Conservation (phyloP, 2,113 vertebrate species). For the Agapornis roseicollis region DNA sequence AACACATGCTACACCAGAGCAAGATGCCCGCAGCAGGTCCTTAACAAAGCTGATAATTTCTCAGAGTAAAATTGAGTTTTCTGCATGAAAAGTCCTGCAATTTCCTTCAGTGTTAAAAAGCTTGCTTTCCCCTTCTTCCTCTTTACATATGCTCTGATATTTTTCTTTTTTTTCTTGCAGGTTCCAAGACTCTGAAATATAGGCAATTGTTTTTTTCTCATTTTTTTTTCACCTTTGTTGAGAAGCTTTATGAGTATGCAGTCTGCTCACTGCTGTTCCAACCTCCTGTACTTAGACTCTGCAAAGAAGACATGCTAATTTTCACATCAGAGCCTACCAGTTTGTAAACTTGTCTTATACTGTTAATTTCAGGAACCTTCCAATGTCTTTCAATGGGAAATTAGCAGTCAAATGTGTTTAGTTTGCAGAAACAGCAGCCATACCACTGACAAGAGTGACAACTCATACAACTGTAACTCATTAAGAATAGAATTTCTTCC, state of each 20-base stretch:
- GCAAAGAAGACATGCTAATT: conserved; percentile 49
- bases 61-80: conserved; percentile 4
- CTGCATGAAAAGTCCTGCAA: neutral
- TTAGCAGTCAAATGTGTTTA: conserved; percentile 63
- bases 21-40: neutral
- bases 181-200: neutral
- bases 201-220: neutral
- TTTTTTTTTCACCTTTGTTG: neutral
- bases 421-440: neutral
- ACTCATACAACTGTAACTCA: neutral
- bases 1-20: neutral
- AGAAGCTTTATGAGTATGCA: neutral
- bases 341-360: conserved; percentile 69
- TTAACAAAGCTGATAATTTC: neutral
- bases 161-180: neutral
- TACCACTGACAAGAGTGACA: neutral
- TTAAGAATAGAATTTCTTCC: conserved; percentile 41
- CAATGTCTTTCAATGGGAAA: conserved; percentile 51
- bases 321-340: conserved; percentile 65
- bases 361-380: conserved; percentile 61
- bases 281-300: neutral
- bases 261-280: neutral
- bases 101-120: neutral
- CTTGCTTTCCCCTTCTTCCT: neutral
- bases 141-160: neutral